Evolutionary conservation across 2,888 invertebrate genomes (phyloP).

Genomic region (Altica lythri): DNA sequence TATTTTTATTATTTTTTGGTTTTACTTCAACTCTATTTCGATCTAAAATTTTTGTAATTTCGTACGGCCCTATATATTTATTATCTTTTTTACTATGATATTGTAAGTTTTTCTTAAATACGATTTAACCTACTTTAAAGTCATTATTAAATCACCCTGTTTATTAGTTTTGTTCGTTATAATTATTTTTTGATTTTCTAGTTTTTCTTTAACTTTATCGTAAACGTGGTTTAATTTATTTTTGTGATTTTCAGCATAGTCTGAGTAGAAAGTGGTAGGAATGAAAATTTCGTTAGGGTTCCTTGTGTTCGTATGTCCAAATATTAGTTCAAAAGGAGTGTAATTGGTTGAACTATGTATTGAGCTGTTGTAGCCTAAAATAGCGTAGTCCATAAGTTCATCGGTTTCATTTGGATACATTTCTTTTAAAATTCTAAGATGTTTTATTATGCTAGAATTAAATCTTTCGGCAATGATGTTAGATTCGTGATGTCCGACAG

Average conservation of each 20-base stretch:
- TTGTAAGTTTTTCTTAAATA: conserved; percentile 18
- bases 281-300: conserved; percentile 25
- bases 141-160: background rate
- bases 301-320: no score
- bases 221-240: no score
- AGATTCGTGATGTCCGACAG: conserved; percentile 22
- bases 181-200: conserved; percentile 12
- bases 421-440: no score
- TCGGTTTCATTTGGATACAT: no score
- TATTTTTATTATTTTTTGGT: conserved; percentile 19
- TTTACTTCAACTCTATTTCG: conserved; percentile 25
- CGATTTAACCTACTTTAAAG: conserved; percentile 17
- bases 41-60: conserved; percentile 9
- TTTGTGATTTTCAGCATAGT: conserved; percentile 27
- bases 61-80: conserved; percentile 22
- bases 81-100: conserved; percentile 21
- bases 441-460: no score
- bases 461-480: conserved; percentile 22
- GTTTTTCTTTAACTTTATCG: conserved; percentile 7
- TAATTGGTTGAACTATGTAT: conserved; percentile 18
- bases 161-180: conserved; percentile 2
- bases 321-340: no score
- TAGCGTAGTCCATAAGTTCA: no score
- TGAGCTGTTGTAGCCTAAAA: conserved; percentile 13
- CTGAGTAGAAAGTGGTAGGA: conserved; percentile 20